Evolutionary conservation across 2,797 vertebrate genomes (phyloP).

Genomic region (Sus cebifrons): DNA sequence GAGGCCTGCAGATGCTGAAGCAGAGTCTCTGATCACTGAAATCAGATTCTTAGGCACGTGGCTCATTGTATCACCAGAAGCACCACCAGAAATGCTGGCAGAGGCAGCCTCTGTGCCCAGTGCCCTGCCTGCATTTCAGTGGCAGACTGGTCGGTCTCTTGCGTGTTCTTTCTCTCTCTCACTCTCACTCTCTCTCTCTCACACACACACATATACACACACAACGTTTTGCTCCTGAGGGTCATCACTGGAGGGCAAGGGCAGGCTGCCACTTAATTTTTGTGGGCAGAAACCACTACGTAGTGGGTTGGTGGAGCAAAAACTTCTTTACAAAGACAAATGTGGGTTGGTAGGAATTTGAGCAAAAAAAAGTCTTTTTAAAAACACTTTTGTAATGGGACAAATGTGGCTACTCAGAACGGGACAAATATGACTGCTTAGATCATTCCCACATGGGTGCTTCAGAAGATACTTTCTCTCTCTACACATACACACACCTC

Average conservation of each 20-base stretch:
- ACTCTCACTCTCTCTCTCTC: constrained; percentile 51
- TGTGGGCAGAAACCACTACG: constrained; percentile 54
- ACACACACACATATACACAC: neutral
- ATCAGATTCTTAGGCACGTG: constrained; percentile 33
- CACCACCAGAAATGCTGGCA: constrained; percentile 66
- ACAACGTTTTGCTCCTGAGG: constrained; percentile 10
- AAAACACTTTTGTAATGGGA: constrained; percentile 67
- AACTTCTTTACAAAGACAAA: constrained; percentile 84
- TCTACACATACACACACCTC: neutral
- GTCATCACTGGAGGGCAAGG: constrained; percentile 16
- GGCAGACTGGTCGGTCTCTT: constrained; percentile 19
- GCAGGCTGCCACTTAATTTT: constrained; percentile 68
- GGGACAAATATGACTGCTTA: constrained; percentile 57
- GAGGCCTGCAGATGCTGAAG: neutral
- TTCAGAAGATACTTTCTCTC: constrained; percentile 17
- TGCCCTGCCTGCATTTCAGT: neutral
- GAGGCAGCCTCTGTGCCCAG: constrained; percentile 2
- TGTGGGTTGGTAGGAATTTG: constrained; percentile 86
- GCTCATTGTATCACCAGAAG: constrained; percentile 8
- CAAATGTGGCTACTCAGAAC: constrained; percentile 58
- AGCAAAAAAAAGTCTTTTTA: neutral
- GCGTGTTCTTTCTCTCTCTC: constrained; percentile 20
- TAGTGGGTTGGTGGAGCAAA: constrained; percentile 79
- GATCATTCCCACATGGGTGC: constrained; percentile 41
- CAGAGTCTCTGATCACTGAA: neutral